Evolutionary conservation across 2,888 invertebrate species (phyloP).

Genomic region (Melipona bicolor): DNA sequence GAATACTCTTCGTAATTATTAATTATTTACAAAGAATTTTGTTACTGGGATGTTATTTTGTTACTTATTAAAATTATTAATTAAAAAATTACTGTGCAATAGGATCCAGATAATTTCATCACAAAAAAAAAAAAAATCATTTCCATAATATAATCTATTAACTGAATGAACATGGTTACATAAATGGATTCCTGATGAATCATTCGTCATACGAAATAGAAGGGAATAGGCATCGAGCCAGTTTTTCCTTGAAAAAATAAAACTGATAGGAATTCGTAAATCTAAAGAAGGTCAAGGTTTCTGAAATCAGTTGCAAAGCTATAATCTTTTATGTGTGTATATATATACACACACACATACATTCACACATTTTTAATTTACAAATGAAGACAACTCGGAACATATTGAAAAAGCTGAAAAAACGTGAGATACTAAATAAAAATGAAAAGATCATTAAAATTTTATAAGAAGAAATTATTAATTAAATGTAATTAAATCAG

Average conservation of each 20-base stretch:
- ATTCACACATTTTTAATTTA: background rate
- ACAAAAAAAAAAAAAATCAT: background rate
- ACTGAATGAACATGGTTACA: background rate
- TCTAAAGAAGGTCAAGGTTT: conserved; percentile 36
- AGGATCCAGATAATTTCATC: too few species aligned
- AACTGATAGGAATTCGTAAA: conserved; percentile 17
- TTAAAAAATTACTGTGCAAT: background rate
- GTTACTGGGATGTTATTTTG: background rate
- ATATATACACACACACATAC: background rate
- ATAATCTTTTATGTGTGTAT: background rate
- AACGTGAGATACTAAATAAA: background rate
- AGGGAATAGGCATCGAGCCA: conserved; percentile 7
- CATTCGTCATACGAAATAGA: conserved; percentile 1
- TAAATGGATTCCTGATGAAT: conserved; percentile 28
- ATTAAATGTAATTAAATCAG: background rate
- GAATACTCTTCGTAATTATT: background rate
- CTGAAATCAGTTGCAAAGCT: background rate
- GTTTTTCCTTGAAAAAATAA: background rate
- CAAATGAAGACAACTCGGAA: background rate
- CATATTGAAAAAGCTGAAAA: background rate
- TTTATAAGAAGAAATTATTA: background rate
- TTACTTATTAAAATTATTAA: background rate
- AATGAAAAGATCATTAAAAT: background rate
- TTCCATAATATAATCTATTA: background rate
- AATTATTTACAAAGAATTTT: background rate